Evolutionary conservation across 1,140 invertebrate genomes (phyloP), one percentile per base, ranked within the genome.

Genomic region (Stegodyphus dumicola): DNA sequence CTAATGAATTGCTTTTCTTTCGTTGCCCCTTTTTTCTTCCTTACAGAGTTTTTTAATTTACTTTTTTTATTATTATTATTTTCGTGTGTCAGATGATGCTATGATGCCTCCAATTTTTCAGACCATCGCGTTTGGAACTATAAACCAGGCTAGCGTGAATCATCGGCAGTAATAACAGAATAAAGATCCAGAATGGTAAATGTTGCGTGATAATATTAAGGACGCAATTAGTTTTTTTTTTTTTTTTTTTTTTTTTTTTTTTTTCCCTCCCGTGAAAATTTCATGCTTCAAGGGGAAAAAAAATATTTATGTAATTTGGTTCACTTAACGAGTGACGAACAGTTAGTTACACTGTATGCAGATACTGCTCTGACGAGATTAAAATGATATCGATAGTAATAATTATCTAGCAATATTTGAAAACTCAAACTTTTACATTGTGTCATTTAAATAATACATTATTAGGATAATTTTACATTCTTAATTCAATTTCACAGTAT

Each of bases 1-100:
- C 74, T 85, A 85, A 85, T 85, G 81, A 85, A 85, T 85, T 69
- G 81, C 73, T 70, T 77, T 70, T 77, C 54, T 74, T 60, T 85
- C 33, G 52, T n/a, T 17, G 17, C 17, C 65, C 15, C 65, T 67
- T 60, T 60, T 76, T 77, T 15, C 13, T 18, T 70, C n/a, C 64
- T 33, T 69, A 13, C 51, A 73, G 69, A 33, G n/a, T 73, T 48
- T 51, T 73, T 64, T 73, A 33, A 33, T 33, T 75, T 66, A 66
- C 52, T 71, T 69, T 13, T 83, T 52, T 53, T 73, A 53, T 48
- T 33, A 53, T 48, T 33, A 49, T 81, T 74, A 76, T 75, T 85
- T 54, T 71, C 48, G 54, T 85, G 77, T 18, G 69, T 52, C 48
- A 17, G 17, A 69, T 69, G 71, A 75, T 74, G 73, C 49, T 85